A percentile compares a stretch with the other conserved stretches of the same genome.
These are phyloP conservation scores for Protonemura montana DNA, from an alignment of 2,888 invertebrate species.

Conservation along the genomic window DNA sequence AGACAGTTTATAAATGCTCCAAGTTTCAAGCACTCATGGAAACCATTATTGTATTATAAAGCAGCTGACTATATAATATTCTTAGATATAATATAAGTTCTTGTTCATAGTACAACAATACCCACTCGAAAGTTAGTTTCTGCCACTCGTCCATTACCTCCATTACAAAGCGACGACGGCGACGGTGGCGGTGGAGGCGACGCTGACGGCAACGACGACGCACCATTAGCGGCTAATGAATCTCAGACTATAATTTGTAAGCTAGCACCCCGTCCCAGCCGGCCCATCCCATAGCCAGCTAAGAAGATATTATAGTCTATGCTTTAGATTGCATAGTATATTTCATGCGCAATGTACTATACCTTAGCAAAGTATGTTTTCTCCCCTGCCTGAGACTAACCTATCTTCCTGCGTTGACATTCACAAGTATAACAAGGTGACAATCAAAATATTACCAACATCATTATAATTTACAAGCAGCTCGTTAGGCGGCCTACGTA, in stretches of 20 bases:
- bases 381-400: background rate
- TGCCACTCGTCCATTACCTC: slow-evolving; percentile 28
- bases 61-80: slow-evolving; percentile 8
- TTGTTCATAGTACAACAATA: slow-evolving; percentile 19
- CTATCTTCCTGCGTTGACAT: background rate
- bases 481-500: background rate
- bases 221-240: slow-evolving; percentile 32
- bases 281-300: background rate
- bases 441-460: slow-evolving; percentile 12
- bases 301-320: background rate
- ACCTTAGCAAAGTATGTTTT: background rate
- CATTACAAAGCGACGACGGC: background rate
- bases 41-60: slow-evolving; percentile 16
- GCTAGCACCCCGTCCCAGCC: background rate
- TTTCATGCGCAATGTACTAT: background rate
- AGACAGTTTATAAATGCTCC: slow-evolving; percentile 17
- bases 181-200: background rate
- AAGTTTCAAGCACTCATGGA: slow-evolving; percentile 8
- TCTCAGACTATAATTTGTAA: slow-evolving; percentile 19
- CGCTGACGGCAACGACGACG: slow-evolving; percentile 15
- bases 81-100: slow-evolving; percentile 20
- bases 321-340: background rate
- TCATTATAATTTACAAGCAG: slow-evolving; percentile 7
- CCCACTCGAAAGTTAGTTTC: slow-evolving; percentile 31
- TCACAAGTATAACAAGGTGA: slow-evolving; percentile 12